phyloP scores from a whole-genome alignment of 2,113 vertebrate genomes.

The Papio anubis region DNA sequence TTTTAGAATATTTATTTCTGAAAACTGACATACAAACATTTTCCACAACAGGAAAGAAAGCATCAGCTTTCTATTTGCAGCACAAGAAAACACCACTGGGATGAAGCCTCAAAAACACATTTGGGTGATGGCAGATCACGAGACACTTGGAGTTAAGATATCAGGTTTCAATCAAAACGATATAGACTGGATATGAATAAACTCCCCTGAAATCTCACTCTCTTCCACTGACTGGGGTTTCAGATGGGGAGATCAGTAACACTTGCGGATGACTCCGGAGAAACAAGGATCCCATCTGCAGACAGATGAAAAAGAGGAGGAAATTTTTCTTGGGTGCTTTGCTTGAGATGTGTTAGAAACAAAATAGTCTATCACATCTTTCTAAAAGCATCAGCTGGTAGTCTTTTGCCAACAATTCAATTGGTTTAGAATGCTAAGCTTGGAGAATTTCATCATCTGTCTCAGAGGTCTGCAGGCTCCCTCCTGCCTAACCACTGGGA shows the following conservation, averaged over 20 bases:
- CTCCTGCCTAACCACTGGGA: not conserved
- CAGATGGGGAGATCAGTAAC: not conserved
- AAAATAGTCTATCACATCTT: conserved; percentile 73
- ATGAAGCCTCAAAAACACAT: conserved; percentile 12
- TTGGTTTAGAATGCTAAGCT: conserved; percentile 59
- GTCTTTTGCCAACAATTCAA: conserved; percentile 56
- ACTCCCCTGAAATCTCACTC: not conserved
- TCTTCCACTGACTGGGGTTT: not conserved
- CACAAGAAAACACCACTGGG: not conserved
- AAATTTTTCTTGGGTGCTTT: conserved; percentile 61
- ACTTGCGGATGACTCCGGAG: conserved; percentile 35
- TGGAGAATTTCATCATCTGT: conserved; percentile 19
- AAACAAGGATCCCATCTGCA: conserved; percentile 50
- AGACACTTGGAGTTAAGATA: not conserved
- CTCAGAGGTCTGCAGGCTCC: not conserved
- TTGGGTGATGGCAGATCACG: conserved; percentile 14
- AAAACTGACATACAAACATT: conserved; percentile 73
- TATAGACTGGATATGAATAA: conserved; percentile 34
- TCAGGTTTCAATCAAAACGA: conserved; percentile 49
- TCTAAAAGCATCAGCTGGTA: conserved; percentile 10
- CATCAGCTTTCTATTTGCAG: conserved; percentile 29
- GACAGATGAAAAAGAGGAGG: conserved; percentile 52
- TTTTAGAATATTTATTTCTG: conserved; percentile 78
- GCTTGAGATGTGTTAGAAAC: conserved; percentile 56
- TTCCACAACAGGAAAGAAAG: conserved; percentile 58